phyloP scores from a whole-genome alignment of 1,140 invertebrate genomes.

The Hyles vespertilio region DNA sequence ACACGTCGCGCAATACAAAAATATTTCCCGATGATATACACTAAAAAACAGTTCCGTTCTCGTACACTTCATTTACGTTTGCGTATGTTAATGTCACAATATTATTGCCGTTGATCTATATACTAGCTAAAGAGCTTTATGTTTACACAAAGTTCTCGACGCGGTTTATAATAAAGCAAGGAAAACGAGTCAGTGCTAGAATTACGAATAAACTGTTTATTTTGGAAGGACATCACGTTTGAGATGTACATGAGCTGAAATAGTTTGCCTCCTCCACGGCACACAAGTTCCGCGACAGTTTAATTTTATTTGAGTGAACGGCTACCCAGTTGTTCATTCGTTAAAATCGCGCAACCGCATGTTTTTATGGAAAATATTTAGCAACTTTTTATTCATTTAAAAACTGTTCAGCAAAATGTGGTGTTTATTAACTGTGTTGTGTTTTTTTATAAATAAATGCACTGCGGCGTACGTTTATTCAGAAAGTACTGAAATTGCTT shows the following conservation, averaged over 20 bases:
- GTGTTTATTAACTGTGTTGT: slow-evolving; percentile 23
- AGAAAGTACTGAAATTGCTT: slow-evolving; percentile 33
- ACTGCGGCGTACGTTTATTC: slow-evolving; percentile 26
- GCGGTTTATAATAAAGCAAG: too few species aligned
- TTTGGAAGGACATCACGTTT: not conserved
- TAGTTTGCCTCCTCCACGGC: slow-evolving; percentile 15
- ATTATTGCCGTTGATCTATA: not conserved
- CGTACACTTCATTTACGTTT: not conserved
- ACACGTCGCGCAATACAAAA: slow-evolving; percentile 1
- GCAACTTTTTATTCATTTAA: slow-evolving; percentile 10
- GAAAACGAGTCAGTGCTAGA: too few species aligned
- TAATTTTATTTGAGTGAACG: slow-evolving; percentile 30
- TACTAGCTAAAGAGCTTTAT: too few species aligned
- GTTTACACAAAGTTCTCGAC: too few species aligned
- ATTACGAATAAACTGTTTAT: too few species aligned
- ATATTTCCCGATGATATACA: not conserved
- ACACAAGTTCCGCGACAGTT: slow-evolving; percentile 20
- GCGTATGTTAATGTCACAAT: not conserved
- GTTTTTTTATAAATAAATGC: slow-evolving; percentile 22
- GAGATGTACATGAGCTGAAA: not conserved
- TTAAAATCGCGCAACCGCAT: slow-evolving; percentile 13
- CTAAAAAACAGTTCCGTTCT: not conserved
- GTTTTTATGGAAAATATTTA: slow-evolving; percentile 10
- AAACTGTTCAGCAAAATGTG: slow-evolving; percentile 14
- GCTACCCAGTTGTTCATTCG: slow-evolving; percentile 21